Percentiles rank a stretch among this genome's conserved stretches.
These are phyloP conservation scores for Epicampocera succincta DNA, from an alignment of 2,888 invertebrate genomes.

Conservation along the genomic window DNA sequence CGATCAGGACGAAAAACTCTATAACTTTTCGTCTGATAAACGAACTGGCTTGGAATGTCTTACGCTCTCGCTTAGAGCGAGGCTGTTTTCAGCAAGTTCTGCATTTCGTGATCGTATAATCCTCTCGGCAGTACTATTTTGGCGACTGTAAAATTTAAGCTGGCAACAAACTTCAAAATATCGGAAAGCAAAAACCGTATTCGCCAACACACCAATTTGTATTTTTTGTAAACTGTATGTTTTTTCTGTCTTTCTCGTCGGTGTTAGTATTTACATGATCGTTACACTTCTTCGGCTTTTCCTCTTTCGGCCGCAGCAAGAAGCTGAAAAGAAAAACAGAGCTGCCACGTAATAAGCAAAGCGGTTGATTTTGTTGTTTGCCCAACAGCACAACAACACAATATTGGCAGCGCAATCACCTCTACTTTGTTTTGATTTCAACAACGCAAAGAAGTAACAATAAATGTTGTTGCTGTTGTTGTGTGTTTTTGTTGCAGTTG, in stretches of 20 bases:
- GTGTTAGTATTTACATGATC: conserved; percentile 37
- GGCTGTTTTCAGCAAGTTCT: too few species aligned
- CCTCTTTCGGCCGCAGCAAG: conserved; percentile 26
- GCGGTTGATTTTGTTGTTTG: neutral
- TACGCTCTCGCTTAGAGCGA: too few species aligned
- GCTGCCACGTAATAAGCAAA: conserved; percentile 11
- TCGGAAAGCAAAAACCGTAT: neutral
- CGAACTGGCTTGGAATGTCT: too few species aligned
- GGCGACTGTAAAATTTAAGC: too few species aligned
- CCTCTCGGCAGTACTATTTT: too few species aligned
- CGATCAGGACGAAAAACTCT: too few species aligned
- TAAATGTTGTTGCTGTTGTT: conserved; percentile 29
- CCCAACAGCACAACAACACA: conserved; percentile 3
- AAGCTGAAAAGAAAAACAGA: conserved; percentile 24
- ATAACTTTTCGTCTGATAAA: too few species aligned
- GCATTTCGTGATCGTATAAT: too few species aligned
- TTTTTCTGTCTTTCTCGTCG: neutral
- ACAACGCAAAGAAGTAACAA: conserved; percentile 39
- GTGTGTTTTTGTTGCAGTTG: neutral
- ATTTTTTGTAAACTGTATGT: conserved; percentile 6
- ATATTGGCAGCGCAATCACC: conserved; percentile 44
- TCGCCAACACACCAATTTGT: conserved; percentile 57
- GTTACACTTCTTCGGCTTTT: conserved; percentile 38
- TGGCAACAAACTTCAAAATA: conserved; percentile 1
- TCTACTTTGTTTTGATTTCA: conserved; percentile 36